Conservation (phyloP, 2,888 invertebrate species). For the Ferrisia virgata region DNA sequence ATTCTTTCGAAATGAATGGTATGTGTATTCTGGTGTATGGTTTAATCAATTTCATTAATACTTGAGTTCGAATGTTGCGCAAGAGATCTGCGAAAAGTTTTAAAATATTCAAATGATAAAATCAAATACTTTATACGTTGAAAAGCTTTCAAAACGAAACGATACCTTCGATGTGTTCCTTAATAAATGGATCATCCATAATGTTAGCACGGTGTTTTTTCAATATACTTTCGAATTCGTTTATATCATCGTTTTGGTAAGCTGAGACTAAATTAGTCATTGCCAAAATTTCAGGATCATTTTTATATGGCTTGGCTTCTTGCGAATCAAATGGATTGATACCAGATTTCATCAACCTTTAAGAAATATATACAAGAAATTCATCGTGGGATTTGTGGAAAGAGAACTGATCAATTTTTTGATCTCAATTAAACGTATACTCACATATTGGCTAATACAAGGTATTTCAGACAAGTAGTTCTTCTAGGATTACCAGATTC, state of each 20-base stretch:
- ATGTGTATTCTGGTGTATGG: conserved; percentile 98
- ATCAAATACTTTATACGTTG: not conserved
- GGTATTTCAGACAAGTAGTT: conserved; percentile 95
- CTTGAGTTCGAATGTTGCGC: conserved; percentile 90
- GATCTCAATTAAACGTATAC: conserved; percentile 54
- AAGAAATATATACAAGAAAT: conserved; percentile 47
- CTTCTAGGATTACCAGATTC: conserved; percentile 95
- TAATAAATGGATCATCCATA: conserved; percentile 98
- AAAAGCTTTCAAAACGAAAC: not conserved
- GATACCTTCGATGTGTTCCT: conserved; percentile 91
- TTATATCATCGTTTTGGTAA: conserved; percentile 97
- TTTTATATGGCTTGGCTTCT: conserved; percentile 99
- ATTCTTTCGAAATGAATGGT: conserved; percentile 92
- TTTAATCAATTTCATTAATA: conserved; percentile 92
- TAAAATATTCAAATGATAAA: not conserved
- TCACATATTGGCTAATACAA: conserved; percentile 97
- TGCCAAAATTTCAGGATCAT: conserved; percentile 97
- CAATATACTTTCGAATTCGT: conserved; percentile 94
- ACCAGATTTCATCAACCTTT: conserved; percentile 95
- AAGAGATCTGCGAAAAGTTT: conserved; percentile 75
- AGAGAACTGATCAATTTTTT: not conserved
- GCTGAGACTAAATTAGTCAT: conserved; percentile 98
- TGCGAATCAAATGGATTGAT: conserved; percentile 99
- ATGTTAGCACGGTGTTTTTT: conserved; percentile 91
- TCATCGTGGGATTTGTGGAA: not conserved